Percentiles rank a stretch among this genome's conserved stretches.
Evolutionary conservation across 2,888 invertebrate species (phyloP).

Genomic region (Petrolisthes cinctipes): DNA sequence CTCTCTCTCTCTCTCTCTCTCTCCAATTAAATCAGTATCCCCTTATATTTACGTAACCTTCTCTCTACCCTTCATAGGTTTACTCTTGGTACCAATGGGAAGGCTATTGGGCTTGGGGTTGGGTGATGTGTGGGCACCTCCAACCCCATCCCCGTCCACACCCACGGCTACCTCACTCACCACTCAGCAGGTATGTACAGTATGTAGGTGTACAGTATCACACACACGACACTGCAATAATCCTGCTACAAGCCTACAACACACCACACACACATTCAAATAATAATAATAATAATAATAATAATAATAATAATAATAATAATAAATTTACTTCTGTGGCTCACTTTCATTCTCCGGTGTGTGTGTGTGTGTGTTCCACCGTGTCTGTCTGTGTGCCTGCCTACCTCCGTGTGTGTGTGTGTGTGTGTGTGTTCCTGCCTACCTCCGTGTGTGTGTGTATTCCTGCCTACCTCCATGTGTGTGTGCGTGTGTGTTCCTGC

Average conservation of each 20-base stretch:
- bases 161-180: no score
- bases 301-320: no score
- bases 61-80: slow-evolving; percentile 73
- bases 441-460: not conserved
- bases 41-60: not conserved
- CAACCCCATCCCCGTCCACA: not conserved
- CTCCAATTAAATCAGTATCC: not conserved
- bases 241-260: no score
- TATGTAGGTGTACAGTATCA: no score
- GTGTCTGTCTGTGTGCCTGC: not conserved
- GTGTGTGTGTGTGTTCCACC: not conserved
- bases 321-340: no score
- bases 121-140: slow-evolving; percentile 76
- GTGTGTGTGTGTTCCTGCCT: not conserved
- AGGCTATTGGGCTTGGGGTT: slow-evolving; percentile 84
- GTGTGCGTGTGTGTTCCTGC: not conserved
- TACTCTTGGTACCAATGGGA: slow-evolving; percentile 92
- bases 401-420: not conserved
- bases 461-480: not conserved
- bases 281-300: no score
- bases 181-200: slow-evolving; percentile 17
- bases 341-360: no score
- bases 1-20: no score
- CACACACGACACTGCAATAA: no score
- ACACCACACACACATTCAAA: no score